Conservation (phyloP, 2,113 vertebrate species). For the Oryzias curvinotus region DNA sequence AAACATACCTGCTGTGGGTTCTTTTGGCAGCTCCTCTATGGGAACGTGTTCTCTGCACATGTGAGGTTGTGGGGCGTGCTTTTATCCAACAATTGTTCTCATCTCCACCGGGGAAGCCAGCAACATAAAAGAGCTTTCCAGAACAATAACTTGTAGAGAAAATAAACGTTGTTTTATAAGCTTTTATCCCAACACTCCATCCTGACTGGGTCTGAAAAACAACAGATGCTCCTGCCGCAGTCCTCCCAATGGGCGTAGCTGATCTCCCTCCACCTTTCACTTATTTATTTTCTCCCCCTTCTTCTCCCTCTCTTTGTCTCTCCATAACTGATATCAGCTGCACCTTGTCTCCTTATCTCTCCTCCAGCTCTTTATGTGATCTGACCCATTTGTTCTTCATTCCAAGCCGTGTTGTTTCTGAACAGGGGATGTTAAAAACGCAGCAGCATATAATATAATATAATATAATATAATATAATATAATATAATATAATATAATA, state of each 20-base stretch:
- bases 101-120: conserved; percentile 37
- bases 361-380: neutral
- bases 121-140: conserved; percentile 61
- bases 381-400: no score
- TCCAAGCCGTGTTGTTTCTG: no score
- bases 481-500: no score
- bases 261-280: conserved; percentile 13
- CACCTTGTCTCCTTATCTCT: neutral
- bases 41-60: conserved; percentile 3
- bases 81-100: conserved; percentile 28
- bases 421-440: no score
- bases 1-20: conserved; percentile 4
- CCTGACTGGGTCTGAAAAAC: conserved; percentile 56
- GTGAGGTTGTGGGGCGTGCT: neutral
- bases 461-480: no score
- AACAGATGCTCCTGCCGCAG: conserved; percentile 36
- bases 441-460: no score
- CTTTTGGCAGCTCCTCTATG: conserved; percentile 17
- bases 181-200: conserved; percentile 15
- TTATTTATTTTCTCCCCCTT: neutral
- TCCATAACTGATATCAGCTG: neutral
- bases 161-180: conserved; percentile 46
- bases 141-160: conserved; percentile 54
- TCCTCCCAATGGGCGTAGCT: conserved; percentile 28
- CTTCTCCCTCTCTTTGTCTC: neutral